Conservation (phyloP, 2,888 invertebrate genomes). For the Acanthosepion pharaonis region DNA sequence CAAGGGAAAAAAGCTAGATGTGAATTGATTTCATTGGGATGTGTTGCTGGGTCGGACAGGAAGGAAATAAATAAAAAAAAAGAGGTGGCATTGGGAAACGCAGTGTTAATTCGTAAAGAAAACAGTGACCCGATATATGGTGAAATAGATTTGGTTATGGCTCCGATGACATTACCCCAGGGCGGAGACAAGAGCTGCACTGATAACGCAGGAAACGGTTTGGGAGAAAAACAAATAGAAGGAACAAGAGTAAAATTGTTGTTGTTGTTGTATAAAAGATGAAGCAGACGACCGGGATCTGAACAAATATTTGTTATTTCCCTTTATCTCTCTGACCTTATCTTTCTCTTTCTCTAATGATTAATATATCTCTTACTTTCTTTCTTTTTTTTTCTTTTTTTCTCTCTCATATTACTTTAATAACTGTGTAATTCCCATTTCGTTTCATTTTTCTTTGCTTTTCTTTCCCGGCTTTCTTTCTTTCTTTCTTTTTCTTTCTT, state of each 20-base stretch:
- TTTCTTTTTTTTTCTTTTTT: too few relatives aligned
- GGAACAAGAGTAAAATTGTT: not conserved
- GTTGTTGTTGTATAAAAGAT: not conserved
- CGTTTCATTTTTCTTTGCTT: not conserved
- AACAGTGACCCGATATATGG: not conserved
- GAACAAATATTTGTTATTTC: not conserved
- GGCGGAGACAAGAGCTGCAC: not conserved
- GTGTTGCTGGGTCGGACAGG: not conserved
- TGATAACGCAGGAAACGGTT: not conserved
- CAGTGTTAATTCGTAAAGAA: not conserved
- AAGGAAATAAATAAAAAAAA: conserved; percentile 14
- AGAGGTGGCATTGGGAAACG: not conserved
- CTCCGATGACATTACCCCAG: not conserved
- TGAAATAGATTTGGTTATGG: not conserved
- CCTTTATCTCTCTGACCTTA: not conserved
- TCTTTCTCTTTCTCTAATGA: too few relatives aligned
- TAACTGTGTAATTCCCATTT: too few relatives aligned
- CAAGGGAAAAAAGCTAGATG: not conserved
- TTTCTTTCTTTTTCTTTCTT: too few relatives aligned
- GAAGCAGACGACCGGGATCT: not conserved
- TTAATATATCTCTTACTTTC: too few relatives aligned
- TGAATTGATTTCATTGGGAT: not conserved
- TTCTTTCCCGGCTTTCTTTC: too few relatives aligned
- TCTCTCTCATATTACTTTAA: too few relatives aligned
- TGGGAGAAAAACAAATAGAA: conserved; percentile 6